Evolutionary conservation across 2,888 invertebrate genomes (phyloP), one percentile per base, ranked within the genome.

Genomic region (Tridacna gigas): DNA sequence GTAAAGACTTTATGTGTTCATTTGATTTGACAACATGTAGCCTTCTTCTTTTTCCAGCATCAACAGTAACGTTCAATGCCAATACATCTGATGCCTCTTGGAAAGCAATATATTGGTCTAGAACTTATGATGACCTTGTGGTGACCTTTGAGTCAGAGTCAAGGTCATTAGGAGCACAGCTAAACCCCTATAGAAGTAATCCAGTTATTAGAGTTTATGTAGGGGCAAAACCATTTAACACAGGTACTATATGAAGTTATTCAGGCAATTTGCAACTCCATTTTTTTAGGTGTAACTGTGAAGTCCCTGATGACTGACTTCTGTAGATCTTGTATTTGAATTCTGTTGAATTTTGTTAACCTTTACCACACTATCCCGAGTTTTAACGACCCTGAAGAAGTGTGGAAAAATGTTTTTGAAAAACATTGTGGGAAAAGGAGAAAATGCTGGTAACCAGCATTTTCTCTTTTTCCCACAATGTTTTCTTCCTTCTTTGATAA

Each of bases 171-270:
- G 26, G 22, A n/a, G 61, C 63, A 18, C 83, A 86, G 37, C 89
- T 92, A 77, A 80, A 90, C 85, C 91, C 90, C 11, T 91, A 81
- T 80, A 79, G 45, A n/a, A 67, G 37, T 11, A 51, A 61, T 5
- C 60, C 78, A 45, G 83, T 79, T 0, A 71, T 91, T 12, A 86
- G 45, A 11, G 83, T 93, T 2, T 91, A 88, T 74, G 18, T 93
- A 48, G 93, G 92, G 20, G 92, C 91, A 22, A 89, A 91, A 61
- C 93, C 93, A 3, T 92, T 91, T 60, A 81, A 79, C 45, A 82
- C 88, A 81, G 91, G 91, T 91, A 81, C n/a, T n/a, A n/a, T n/a
- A n/a, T n/a, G n/a, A n/a, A 67, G 22, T 13, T 5, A 9, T 15
- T 3, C 3, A 56, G 56, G 20, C 20, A 56, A 15, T 20, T 56